A percentile compares a stretch with the other conserved stretches of the same genome.
phyloP scores from a whole-genome alignment of 2,888 invertebrate genomes.

The Dynastes hyllus region DNA sequence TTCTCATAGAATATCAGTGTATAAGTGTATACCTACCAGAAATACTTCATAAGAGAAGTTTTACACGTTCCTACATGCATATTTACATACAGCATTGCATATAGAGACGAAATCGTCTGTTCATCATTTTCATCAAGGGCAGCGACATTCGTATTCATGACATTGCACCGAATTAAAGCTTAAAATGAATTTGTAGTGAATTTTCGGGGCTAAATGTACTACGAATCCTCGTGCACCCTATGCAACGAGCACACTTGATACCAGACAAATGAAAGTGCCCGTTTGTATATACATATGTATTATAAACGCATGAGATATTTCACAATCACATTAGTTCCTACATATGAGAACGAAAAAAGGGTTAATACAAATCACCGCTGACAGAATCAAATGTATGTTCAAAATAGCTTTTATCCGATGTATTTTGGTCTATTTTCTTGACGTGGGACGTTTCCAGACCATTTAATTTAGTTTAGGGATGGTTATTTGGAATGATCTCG shows the following conservation, averaged over 20 bases:
- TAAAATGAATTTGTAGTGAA: constrained; percentile 4
- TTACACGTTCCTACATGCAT: too few species aligned
- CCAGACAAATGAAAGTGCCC: constrained; percentile 9
- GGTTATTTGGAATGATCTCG: not conserved
- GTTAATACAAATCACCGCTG: constrained; percentile 43
- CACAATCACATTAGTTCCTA: constrained; percentile 30
- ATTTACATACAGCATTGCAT: too few species aligned
- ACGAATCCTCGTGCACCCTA: not conserved
- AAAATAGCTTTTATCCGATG: not conserved
- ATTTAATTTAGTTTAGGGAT: constrained; percentile 5
- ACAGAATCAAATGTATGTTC: constrained; percentile 4
- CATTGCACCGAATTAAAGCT: constrained; percentile 11
- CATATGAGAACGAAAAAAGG: constrained; percentile 29
- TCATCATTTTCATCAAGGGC: too few species aligned
- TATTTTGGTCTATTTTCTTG: not conserved
- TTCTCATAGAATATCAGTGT: too few species aligned
- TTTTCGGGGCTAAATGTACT: constrained; percentile 1
- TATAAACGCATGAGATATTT: constrained; percentile 23
- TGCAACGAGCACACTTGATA: constrained; percentile 1
- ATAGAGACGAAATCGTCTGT: too few species aligned
- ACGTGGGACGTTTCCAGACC: not conserved
- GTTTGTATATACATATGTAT: constrained; percentile 2
- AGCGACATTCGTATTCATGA: not conserved
- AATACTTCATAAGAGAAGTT: too few species aligned
- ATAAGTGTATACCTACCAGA: too few species aligned